Base-by-base conservation (phyloP, 2,113 vertebrate species). In the Egretta garzetta region DNA sequence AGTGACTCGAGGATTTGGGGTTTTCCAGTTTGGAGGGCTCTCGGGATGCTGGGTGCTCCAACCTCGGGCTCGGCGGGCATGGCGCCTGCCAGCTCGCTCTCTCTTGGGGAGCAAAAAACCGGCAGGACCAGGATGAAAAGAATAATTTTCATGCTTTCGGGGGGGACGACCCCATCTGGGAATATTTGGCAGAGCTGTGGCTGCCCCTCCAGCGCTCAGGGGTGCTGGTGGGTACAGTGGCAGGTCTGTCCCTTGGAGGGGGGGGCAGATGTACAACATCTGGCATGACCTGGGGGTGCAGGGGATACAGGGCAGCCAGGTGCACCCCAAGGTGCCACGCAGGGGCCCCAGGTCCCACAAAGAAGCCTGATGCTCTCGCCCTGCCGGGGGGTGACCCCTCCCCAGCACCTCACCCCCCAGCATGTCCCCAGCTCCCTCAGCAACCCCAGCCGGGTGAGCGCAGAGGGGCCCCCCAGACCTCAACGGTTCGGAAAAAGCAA, bases 11-110 rank as follows among this genome's bases (percentile, higher is more conserved):
- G 55, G 30, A 16, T 5, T 58, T 68, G 86, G 45, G 64, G 56
- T 56, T 56, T 80, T 88, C 88, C 27, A 2, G 32, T 53, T 24
- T 4, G 6, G 50, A 60, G 10, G 33, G 82, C 58, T 92, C 45
- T 50, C 1, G 3, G 32, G 43, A 5, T 28, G 62, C 47, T 2
- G 24, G 10, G n/a, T 27, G 28, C 75, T 76, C 24, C 49, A 35
- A 6, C 8, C 19, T 43, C 4, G 0, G 37, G 27, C 70, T 58
- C 67, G 1, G 3, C 0, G 3, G 53, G 41, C 50, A 12, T 0
- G 0, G 66, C 7, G 55, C 10, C 50, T 63, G 28, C 28, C 86
- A 45, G 53, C 33, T 82, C 5, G 0, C n/a, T 30, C 22, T 45
- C 28, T 67, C 43, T 52, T 20, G n/a, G 72, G n/a, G 27, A 47